A percentile compares a stretch with the other conserved stretches of the same genome.
phyloP scores from a whole-genome alignment of 2,888 invertebrate species.

The Bunonema sp. region DNA sequence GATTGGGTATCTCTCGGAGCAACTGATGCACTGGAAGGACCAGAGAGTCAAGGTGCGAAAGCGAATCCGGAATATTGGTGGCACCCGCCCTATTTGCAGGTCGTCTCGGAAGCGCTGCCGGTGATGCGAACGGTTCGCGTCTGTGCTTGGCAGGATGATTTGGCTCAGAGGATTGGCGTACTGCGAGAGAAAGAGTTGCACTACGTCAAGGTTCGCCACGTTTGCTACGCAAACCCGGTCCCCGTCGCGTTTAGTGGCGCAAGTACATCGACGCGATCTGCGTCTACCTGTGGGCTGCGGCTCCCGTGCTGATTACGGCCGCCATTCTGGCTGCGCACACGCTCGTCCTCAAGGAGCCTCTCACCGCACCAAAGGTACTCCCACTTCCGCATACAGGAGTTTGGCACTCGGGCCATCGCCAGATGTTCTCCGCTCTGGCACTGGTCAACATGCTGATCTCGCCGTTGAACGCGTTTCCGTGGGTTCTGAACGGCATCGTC shows the following conservation, averaged over 20 bases:
- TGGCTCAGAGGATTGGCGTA: constrained; percentile 47
- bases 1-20: constrained; percentile 68
- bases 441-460: constrained; percentile 84
- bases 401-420: constrained; percentile 4
- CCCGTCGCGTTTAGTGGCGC: constrained; percentile 50
- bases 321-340: constrained; percentile 49
- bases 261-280: constrained; percentile 87
- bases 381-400: background rate
- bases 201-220: constrained; percentile 12
- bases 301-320: constrained; percentile 61
- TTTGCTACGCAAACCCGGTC: background rate
- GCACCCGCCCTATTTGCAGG: constrained; percentile 45
- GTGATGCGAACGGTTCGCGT: constrained; percentile 79
- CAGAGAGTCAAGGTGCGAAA: constrained; percentile 63
- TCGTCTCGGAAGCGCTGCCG: constrained; percentile 69
- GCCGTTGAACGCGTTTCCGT: constrained; percentile 89
- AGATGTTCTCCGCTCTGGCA: constrained; percentile 79
- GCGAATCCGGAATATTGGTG: too few species aligned
- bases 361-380: constrained; percentile 68
- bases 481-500: constrained; percentile 86
- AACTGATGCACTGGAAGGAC: constrained; percentile 81
- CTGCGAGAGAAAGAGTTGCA: constrained; percentile 18
- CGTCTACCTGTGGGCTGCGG: constrained; percentile 95
- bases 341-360: constrained; percentile 54
- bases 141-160: constrained; percentile 81